These are phyloP conservation scores for Muscidifurax raptorellus DNA, from an alignment of 1,140 invertebrate genomes.

Conservation along the genomic window DNA sequence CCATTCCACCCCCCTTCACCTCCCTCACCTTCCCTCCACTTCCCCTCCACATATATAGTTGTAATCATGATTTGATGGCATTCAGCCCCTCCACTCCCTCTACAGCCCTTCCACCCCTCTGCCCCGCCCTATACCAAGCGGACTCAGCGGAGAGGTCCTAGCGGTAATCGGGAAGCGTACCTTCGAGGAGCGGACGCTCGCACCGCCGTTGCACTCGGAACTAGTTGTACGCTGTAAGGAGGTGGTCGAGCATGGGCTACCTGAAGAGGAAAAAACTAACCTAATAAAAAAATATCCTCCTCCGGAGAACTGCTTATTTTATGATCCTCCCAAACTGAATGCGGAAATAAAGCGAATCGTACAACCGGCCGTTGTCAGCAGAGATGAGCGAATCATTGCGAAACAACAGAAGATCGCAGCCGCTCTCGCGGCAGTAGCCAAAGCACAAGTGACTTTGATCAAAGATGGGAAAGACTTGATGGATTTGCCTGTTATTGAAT, in stretches of 20 bases:
- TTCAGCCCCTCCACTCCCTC: too few relatives aligned
- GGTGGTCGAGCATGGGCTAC: slow-evolving; percentile 20
- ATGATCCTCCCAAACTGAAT: slow-evolving; percentile 43
- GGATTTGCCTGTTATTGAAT: neutral
- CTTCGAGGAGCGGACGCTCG: neutral
- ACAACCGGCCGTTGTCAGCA: slow-evolving; percentile 19
- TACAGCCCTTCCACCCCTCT: too few relatives aligned
- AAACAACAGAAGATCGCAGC: slow-evolving; percentile 54
- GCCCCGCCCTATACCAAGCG: too few relatives aligned
- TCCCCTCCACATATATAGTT: too few relatives aligned
- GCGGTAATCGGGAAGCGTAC: neutral
- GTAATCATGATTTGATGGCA: too few relatives aligned
- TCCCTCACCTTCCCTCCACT: too few relatives aligned
- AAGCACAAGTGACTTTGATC: neutral
- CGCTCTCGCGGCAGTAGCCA: neutral
- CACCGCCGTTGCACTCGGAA: neutral
- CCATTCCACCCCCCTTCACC: too few relatives aligned
- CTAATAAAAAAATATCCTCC: neutral
- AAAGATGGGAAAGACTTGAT: neutral
- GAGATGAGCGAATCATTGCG: slow-evolving; percentile 45
- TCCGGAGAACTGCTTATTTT: slow-evolving; percentile 35
- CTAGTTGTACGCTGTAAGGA: slow-evolving; percentile 13
- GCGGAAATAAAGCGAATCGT: slow-evolving; percentile 30
- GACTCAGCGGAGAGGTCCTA: too few relatives aligned
- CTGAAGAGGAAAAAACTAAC: neutral